Conservation (phyloP, 2,888 invertebrate species). For the Schizotus pectinicornis region DNA sequence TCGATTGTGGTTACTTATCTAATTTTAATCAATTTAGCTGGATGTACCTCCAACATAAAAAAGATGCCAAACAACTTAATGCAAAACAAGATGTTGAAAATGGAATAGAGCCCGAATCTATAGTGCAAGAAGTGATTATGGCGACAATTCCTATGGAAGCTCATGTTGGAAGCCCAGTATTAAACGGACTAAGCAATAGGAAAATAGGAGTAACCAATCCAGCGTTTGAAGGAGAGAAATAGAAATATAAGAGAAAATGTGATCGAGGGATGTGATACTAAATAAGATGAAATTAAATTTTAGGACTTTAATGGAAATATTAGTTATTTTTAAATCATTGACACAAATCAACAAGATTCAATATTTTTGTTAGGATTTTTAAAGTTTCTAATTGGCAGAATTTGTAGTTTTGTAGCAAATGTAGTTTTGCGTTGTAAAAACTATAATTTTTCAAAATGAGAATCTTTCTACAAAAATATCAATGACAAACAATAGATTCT, state of each 20-base stretch:
- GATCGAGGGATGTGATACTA: no score
- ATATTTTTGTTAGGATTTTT: no score
- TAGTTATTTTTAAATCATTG: no score
- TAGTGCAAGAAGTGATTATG: slow-evolving; percentile 53
- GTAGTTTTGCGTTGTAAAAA: no score
- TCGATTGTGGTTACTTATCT: slow-evolving; percentile 13
- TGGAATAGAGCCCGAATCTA: slow-evolving; percentile 57
- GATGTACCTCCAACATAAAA: slow-evolving; percentile 72
- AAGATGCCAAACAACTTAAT: slow-evolving; percentile 55
- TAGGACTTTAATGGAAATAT: no score
- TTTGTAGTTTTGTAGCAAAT: no score
- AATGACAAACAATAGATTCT: no score
- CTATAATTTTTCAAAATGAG: no score
- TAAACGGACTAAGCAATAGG: slow-evolving; percentile 40
- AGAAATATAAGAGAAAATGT: not conserved
- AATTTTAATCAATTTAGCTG: slow-evolving; percentile 61
- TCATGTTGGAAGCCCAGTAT: slow-evolving; percentile 42
- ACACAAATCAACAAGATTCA: no score
- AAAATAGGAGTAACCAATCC: slow-evolving; percentile 50
- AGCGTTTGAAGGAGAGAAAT: slow-evolving; percentile 46
- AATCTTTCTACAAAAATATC: no score
- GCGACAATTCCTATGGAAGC: slow-evolving; percentile 42
- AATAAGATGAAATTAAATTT: no score
- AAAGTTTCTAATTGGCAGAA: no score
- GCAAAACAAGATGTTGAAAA: slow-evolving; percentile 39